A percentile compares a stretch with the other conserved stretches of the same genome.
Evolutionary conservation across 2,888 invertebrate species (phyloP).

Genomic region (Suillia variegata): DNA sequence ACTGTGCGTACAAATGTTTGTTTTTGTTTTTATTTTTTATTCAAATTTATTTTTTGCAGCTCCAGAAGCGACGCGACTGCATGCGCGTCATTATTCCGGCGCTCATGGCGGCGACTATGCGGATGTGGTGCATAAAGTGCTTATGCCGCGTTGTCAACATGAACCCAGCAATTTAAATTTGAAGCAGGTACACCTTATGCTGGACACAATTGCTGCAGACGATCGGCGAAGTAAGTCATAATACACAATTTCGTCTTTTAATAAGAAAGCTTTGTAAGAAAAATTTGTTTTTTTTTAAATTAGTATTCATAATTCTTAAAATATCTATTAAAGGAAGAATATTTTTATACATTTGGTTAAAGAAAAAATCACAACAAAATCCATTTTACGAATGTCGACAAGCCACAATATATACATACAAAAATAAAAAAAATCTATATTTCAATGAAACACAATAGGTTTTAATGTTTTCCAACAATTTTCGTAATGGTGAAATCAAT

Average conservation of each 20-base stretch:
- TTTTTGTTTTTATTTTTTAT: neutral
- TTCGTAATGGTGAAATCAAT: too few relatives aligned
- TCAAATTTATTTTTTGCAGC: slow-evolving; percentile 51
- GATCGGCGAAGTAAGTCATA: slow-evolving; percentile 68
- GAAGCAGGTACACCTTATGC: slow-evolving; percentile 72
- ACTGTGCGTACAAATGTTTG: too few relatives aligned
- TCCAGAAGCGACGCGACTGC: slow-evolving; percentile 55
- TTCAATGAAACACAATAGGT: too few relatives aligned
- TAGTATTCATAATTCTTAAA: too few relatives aligned
- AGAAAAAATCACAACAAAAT: too few relatives aligned
- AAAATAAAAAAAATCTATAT: too few relatives aligned
- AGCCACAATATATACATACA: too few relatives aligned
- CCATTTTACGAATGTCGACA: too few relatives aligned
- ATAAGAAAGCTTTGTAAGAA: neutral
- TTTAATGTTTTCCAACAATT: too few relatives aligned
- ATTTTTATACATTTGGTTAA: too few relatives aligned
- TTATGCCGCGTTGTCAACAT: slow-evolving; percentile 65
- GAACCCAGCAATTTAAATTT: slow-evolving; percentile 66
- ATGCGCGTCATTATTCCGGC: slow-evolving; percentile 38
- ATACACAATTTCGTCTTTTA: neutral
- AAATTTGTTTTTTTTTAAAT: too few relatives aligned
- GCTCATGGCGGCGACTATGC: slow-evolving; percentile 75
- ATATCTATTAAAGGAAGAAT: too few relatives aligned
- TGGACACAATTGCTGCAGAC: slow-evolving; percentile 76
- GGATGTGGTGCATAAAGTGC: slow-evolving; percentile 74